A percentile compares a stretch with the other conserved stretches of the same genome.
Evolutionary conservation across 2,888 invertebrate species (phyloP).

Genomic region (Empis livida): DNA sequence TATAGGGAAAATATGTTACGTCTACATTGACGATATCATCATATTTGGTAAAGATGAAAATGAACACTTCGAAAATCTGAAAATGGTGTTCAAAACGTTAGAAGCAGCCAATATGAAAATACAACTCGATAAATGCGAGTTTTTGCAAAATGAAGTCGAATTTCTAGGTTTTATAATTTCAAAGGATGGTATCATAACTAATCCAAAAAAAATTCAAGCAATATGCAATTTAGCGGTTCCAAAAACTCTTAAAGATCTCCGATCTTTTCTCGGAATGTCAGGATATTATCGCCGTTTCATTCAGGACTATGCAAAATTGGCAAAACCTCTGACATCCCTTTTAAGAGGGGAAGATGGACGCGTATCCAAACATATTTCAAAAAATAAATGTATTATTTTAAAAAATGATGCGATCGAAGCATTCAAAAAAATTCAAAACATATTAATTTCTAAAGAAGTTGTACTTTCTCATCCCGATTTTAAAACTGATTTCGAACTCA

Average conservation of each 20-base stretch:
- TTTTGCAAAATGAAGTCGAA: too few species aligned
- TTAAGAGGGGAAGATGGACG: constrained; percentile 11
- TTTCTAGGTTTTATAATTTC: constrained; percentile 20
- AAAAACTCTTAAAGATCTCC: constrained; percentile 11
- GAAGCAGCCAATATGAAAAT: constrained; percentile 11
- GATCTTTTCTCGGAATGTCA: constrained; percentile 12
- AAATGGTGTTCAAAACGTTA: constrained; percentile 7
- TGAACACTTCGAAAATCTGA: constrained; percentile 6
- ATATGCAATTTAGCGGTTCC: constrained; percentile 13
- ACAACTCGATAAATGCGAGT: too few species aligned
- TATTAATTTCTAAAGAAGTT: constrained; percentile 1
- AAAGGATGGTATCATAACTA: constrained; percentile 17
- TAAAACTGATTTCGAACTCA: constrained; percentile 3
- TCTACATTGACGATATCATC: constrained; percentile 13
- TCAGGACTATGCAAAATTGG: constrained; percentile 11
- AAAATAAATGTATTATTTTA: background rate
- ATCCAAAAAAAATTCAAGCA: constrained; percentile 15
- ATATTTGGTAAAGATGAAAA: constrained; percentile 10
- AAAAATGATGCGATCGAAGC: background rate
- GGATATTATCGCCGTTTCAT: constrained; percentile 15
- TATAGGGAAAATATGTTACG: constrained; percentile 3
- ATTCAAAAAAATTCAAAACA: constrained; percentile 3
- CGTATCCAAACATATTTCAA: constrained; percentile 5
- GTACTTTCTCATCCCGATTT: constrained; percentile 1
- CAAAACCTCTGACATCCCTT: constrained; percentile 13